Evolutionary conservation across 2,888 invertebrate genomes (phyloP).

Genomic region (Thysanoteuthis rhombus): DNA sequence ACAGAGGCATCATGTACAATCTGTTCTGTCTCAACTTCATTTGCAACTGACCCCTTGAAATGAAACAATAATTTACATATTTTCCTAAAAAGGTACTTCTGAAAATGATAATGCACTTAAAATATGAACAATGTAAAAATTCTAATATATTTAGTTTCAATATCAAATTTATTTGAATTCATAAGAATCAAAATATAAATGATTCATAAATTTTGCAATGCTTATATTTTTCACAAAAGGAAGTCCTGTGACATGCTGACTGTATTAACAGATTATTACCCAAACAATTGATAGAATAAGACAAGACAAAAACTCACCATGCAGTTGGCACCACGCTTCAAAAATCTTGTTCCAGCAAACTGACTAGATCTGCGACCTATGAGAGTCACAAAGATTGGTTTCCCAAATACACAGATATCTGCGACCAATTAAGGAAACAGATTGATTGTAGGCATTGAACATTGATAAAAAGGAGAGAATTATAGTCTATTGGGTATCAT

Average conservation of each 20-base stretch:
- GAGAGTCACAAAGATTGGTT: slow-evolving; percentile 77
- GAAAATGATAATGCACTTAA: not conserved
- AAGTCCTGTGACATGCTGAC: too few species aligned
- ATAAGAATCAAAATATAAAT: too few species aligned
- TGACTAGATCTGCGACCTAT: slow-evolving; percentile 91
- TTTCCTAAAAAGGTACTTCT: too few species aligned
- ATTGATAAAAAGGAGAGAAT: not conserved
- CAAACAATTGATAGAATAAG: too few species aligned
- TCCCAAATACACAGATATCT: slow-evolving; percentile 89
- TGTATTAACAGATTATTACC: too few species aligned
- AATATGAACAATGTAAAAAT: not conserved
- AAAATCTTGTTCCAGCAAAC: slow-evolving; percentile 96
- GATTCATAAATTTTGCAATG: too few species aligned
- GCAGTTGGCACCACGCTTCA: slow-evolving; percentile 95
- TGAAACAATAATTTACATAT: not conserved
- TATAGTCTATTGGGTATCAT: too few species aligned
- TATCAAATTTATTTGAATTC: too few species aligned
- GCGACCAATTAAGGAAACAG: slow-evolving; percentile 36
- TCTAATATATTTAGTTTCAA: too few species aligned
- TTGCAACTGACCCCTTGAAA: slow-evolving; percentile 88
- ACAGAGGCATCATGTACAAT: slow-evolving; percentile 81
- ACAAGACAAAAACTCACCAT: slow-evolving; percentile 48
- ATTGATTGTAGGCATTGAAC: not conserved
- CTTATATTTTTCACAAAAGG: too few species aligned
- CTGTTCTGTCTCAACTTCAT: slow-evolving; percentile 98